Evolutionary conservation across 2,797 vertebrate species (phyloP).

Genomic region (Morus bassanus): DNA sequence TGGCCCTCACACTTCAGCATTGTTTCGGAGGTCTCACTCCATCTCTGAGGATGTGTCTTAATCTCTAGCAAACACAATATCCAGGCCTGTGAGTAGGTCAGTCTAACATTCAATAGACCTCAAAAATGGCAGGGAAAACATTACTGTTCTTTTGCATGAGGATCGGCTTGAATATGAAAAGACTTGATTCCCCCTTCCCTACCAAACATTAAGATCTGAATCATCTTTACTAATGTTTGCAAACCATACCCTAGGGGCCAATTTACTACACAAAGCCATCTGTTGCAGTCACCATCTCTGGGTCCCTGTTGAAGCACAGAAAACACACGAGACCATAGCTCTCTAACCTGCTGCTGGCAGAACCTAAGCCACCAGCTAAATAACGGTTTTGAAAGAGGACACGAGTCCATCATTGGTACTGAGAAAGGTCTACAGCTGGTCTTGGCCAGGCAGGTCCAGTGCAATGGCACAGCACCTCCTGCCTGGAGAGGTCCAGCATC

Average conservation of each 20-base stretch:
- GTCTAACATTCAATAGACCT: background rate
- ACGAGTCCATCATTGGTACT: accelerated
- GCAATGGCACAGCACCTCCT: background rate
- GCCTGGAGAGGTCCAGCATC: background rate
- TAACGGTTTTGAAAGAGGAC: background rate
- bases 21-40: background rate
- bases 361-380: background rate
- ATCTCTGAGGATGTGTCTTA: background rate
- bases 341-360: background rate
- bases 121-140: background rate
- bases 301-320: background rate
- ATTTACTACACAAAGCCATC: background rate
- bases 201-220: background rate
- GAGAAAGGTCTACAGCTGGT: background rate
- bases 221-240: background rate
- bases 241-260: background rate
- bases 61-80: background rate
- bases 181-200: background rate
- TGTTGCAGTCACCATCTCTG: background rate
- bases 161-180: background rate
- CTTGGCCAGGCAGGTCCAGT: background rate
- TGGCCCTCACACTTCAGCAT: background rate
- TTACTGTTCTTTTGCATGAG: background rate
- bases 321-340: background rate
- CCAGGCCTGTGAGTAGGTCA: background rate